Evolutionary conservation across 1,140 invertebrate genomes (phyloP).

Genomic region (Achatina immaculata): DNA sequence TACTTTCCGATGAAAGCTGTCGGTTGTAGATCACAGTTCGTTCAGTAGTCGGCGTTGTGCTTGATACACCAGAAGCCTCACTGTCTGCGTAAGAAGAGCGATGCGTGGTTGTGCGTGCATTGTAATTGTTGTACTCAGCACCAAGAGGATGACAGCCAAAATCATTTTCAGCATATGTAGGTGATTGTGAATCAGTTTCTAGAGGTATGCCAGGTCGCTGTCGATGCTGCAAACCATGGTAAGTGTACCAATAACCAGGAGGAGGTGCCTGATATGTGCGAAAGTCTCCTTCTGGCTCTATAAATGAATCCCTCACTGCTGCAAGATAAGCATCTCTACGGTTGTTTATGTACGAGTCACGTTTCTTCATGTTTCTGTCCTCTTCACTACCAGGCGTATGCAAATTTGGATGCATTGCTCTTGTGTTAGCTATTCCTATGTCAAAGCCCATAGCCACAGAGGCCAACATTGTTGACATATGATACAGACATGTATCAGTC

Average conservation of each 20-base stretch:
- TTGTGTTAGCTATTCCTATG: constrained; percentile 85
- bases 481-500: constrained; percentile 87
- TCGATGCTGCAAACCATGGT: constrained; percentile 84
- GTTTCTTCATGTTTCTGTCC: constrained; percentile 48
- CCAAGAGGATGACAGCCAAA: constrained; percentile 11
- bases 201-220: constrained; percentile 77
- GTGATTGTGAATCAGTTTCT: constrained; percentile 61
- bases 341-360: constrained; percentile 62
- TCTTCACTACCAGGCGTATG: constrained; percentile 50
- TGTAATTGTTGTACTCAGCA: constrained; percentile 24
- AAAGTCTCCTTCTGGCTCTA: constrained; percentile 64
- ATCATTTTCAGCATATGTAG: neutral
- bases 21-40: constrained; percentile 49
- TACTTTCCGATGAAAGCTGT: constrained; percentile 63
- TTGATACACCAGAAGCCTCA: constrained; percentile 53
- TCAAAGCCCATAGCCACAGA: constrained; percentile 91
- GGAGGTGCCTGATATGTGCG: constrained; percentile 75
- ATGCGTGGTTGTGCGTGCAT: constrained; percentile 44
- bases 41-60: constrained; percentile 43
- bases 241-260: constrained; percentile 84
- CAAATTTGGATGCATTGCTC: constrained; percentile 83
- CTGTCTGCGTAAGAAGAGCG: constrained; percentile 56
- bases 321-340: constrained; percentile 68
- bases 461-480: constrained; percentile 90
- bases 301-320: constrained; percentile 68